phyloP scores from a whole-genome alignment of 2,113 vertebrate genomes.

The Nibea albiflora region DNA sequence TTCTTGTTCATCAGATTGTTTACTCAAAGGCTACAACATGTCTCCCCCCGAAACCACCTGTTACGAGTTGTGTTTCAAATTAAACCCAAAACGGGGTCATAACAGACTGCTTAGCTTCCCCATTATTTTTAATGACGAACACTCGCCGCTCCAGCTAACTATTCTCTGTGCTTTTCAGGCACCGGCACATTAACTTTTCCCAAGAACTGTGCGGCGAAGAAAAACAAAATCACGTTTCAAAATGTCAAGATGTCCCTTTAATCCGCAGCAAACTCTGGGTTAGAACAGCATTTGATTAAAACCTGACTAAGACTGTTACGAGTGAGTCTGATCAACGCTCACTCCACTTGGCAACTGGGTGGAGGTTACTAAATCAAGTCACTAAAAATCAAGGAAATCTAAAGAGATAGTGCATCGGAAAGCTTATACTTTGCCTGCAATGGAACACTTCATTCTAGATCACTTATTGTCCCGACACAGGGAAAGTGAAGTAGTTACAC shows the following conservation, averaged over 20 bases:
- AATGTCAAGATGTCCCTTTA: conserved; percentile 61
- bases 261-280: conserved; percentile 64
- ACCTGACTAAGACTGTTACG: not conserved
- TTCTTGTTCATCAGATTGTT: conserved; percentile 48
- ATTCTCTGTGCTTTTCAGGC: not conserved
- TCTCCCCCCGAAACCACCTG: not conserved
- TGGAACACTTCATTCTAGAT: not conserved
- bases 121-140: conserved; percentile 2
- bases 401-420: conserved; percentile 7
- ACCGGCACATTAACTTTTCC: not conserved
- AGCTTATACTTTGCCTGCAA: conserved; percentile 30
- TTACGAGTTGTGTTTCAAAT: conserved; percentile 4
- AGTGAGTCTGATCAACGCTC: conserved; percentile 18
- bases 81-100: not conserved
- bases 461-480: not conserved
- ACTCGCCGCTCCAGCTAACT: not conserved
- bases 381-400: conserved; percentile 1
- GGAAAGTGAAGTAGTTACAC: not conserved
- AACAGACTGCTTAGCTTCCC: not conserved
- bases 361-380: conserved; percentile 1
- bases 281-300: conserved; percentile 32
- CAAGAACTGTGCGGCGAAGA: conserved; percentile 43
- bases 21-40: conserved; percentile 4
- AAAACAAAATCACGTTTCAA: conserved; percentile 29
- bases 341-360: not conserved